These are phyloP conservation scores for Adelognathus sp. DNA, from an alignment of 2,888 invertebrate genomes.

Conservation along the genomic window DNA sequence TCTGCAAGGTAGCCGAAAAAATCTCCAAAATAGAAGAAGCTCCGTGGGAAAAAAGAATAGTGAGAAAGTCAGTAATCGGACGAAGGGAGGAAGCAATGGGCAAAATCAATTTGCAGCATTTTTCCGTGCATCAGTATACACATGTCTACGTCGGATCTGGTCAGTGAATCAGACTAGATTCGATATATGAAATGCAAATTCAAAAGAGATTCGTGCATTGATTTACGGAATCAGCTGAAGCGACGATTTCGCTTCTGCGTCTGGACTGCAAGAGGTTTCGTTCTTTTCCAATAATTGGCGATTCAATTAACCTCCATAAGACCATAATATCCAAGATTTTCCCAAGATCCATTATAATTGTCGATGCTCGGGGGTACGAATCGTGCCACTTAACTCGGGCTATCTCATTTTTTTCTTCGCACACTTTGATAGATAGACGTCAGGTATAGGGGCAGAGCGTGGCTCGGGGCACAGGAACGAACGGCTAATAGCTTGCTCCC, in stretches of 20 bases:
- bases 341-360: background rate
- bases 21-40: too few species aligned
- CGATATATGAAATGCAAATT: background rate
- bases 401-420: background rate
- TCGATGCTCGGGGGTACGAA: background rate
- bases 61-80: too few species aligned
- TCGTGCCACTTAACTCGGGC: background rate
- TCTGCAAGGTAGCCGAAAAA: too few species aligned
- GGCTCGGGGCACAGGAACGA: constrained; percentile 2
- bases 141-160: background rate
- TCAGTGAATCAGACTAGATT: background rate
- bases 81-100: too few species aligned
- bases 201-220: background rate
- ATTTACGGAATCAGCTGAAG: background rate
- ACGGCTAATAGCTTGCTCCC: constrained; percentile 25
- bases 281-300: background rate
- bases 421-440: constrained; percentile 24
- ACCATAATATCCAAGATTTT: constrained; percentile 15
- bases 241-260: background rate
- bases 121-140: background rate
- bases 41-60: too few species aligned
- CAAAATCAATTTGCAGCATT: too few species aligned
- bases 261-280: too few species aligned
- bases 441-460: background rate
- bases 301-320: constrained; percentile 19